Evolutionary conservation across 2,113 vertebrate species (phyloP).

Genomic region (Indicator indicator): DNA sequence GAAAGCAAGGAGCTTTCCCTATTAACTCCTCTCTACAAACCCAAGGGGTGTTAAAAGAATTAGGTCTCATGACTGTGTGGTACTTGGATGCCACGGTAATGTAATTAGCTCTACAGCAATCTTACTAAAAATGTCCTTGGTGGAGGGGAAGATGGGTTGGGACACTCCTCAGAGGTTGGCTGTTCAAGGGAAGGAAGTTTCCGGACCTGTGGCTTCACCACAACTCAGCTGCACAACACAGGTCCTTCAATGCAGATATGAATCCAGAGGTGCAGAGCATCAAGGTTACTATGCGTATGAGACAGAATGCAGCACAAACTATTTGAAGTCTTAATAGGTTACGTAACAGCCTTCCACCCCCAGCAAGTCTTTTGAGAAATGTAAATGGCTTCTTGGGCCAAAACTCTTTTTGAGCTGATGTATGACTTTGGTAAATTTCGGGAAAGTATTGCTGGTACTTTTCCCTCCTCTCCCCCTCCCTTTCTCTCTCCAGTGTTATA

Average conservation of each 20-base stretch:
- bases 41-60: conserved; percentile 38
- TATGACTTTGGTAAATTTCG: background rate
- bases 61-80: conserved; percentile 54
- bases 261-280: background rate
- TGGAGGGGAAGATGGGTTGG: conserved; percentile 19
- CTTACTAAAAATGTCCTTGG: conserved; percentile 63
- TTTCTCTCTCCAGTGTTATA: background rate
- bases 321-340: background rate
- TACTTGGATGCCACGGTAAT: conserved; percentile 64
- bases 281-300: background rate
- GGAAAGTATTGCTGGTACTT: background rate
- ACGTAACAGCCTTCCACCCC: conserved; percentile 14
- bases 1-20: background rate
- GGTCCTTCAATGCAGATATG: background rate
- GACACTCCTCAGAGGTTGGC: background rate
- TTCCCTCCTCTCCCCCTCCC: background rate
- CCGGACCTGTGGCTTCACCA: background rate
- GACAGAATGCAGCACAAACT: background rate
- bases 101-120: conserved; percentile 48
- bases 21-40: background rate
- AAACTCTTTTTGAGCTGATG: background rate
- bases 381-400: background rate
- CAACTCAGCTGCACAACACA: background rate
- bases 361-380: background rate
- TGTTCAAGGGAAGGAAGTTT: conserved; percentile 15